These are phyloP conservation scores for Limnephilus lunatus DNA, from an alignment of 2,888 invertebrate genomes.

Conservation along the genomic window DNA sequence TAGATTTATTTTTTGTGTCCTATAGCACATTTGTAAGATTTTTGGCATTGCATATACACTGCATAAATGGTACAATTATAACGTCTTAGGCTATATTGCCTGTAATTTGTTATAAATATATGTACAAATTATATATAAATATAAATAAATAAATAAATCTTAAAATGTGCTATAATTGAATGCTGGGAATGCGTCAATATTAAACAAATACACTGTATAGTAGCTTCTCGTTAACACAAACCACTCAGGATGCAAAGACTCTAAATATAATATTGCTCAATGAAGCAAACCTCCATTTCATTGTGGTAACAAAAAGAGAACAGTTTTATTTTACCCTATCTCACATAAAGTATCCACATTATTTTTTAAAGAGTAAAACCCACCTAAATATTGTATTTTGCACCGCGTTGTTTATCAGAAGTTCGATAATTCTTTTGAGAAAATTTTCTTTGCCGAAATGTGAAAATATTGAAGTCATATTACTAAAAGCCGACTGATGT, in stretches of 20 bases:
- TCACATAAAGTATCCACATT: neutral
- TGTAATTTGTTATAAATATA: too few species aligned
- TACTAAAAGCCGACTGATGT: slow-evolving; percentile 63
- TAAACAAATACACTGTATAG: slow-evolving; percentile 35
- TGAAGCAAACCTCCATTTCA: neutral
- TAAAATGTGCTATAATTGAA: slow-evolving; percentile 31
- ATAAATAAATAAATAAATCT: too few species aligned
- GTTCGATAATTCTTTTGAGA: slow-evolving; percentile 54
- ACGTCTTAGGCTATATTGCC: too few species aligned
- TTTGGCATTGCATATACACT: too few species aligned
- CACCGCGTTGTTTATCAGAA: neutral
- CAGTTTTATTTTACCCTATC: neutral
- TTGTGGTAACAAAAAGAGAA: neutral
- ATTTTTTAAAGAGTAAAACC: neutral
- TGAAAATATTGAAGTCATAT: slow-evolving; percentile 27
- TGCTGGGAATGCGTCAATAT: slow-evolving; percentile 40
- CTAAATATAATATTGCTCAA: slow-evolving; percentile 3
- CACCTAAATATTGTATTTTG: neutral
- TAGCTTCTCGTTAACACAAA: slow-evolving; percentile 9
- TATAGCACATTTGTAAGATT: too few species aligned
- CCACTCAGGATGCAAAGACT: slow-evolving; percentile 3
- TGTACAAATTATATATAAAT: too few species aligned
- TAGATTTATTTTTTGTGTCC: too few species aligned
- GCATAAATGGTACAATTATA: too few species aligned
- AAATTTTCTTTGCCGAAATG: slow-evolving; percentile 6